Percentiles rank a stretch among this genome's conserved stretches.
Conservation (phyloP, 2,888 invertebrate genomes). For the Lysandra coridon region DNA sequence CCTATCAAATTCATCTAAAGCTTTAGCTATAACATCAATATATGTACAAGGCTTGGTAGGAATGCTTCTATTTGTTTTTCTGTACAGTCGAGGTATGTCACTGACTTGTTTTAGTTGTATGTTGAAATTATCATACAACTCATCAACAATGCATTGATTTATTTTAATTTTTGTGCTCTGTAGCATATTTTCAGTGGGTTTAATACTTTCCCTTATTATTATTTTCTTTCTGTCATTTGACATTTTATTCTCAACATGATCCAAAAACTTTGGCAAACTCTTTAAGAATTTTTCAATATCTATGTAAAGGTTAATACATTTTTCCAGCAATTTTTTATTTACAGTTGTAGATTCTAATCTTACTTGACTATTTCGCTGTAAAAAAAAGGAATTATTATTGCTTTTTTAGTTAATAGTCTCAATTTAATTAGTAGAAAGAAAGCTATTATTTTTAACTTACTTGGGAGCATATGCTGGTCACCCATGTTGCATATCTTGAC, state of each 20-base stretch:
- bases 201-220: slow-evolving; percentile 56
- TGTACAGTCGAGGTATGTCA: slow-evolving; percentile 95
- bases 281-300: slow-evolving; percentile 58
- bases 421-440: neutral
- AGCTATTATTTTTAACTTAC: slow-evolving; percentile 47
- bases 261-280: slow-evolving; percentile 58
- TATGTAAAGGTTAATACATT: slow-evolving; percentile 65
- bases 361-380: slow-evolving; percentile 56
- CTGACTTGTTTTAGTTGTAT: slow-evolving; percentile 89
- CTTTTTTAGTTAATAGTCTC: neutral
- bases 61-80: slow-evolving; percentile 93
- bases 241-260: slow-evolving; percentile 56
- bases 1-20: slow-evolving; percentile 80
- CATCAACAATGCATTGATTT: slow-evolving; percentile 65
- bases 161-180: slow-evolving; percentile 56
- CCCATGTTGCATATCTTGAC: slow-evolving; percentile 89
- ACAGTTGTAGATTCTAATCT: slow-evolving; percentile 57
- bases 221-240: slow-evolving; percentile 50
- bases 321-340: slow-evolving; percentile 62
- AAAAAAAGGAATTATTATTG: slow-evolving; percentile 39
- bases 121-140: slow-evolving; percentile 69
- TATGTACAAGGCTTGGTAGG: slow-evolving; percentile 91
- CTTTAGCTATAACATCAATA: slow-evolving; percentile 83
- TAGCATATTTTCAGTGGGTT: slow-evolving; percentile 54
- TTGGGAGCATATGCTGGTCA: slow-evolving; percentile 68